Base-by-base conservation (phyloP, 2,888 invertebrate species). In the Timema podura region DNA sequence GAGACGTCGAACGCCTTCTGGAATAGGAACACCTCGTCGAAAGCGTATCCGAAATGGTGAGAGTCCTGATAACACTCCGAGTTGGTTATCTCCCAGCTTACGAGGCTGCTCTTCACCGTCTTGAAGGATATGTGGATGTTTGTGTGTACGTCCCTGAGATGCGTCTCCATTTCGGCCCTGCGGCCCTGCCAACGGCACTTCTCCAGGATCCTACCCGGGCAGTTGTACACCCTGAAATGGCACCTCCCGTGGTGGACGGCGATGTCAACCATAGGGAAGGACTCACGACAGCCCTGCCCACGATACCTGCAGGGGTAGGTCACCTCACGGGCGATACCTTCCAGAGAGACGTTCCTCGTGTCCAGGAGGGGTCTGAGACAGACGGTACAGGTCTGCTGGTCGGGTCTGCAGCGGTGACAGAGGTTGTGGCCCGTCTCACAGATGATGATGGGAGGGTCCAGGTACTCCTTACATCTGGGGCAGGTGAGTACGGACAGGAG, bases 1-100 rank as follows among this genome's bases (percentile, higher is more conserved):
- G 69, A 59, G 16, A 71, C 67, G 67, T 69, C 67, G 66, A 71
- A 71, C 10, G 47, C 9, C 67, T 69, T 68, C 64, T 67, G 51
- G 47, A 69, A 65, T 45, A 71, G 16, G 69, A 71, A 71, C 30
- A 64, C 67, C 48, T 67, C 68, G 5, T 48, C 69, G n/a, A 64
- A 45, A 13, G 69, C 47, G 66, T 45, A 51, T 69, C 64, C 69
- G 64, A 66, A 48, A 45, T 68, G 68, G 48, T n/a, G 61, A 64
- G 49, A 64, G 61, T 64, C 68, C 64, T 30, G 47, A 64, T 64
- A 64, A 64, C 61, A 68, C 48, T 64, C 68, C 11, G 61, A 7
- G 44, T 61, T 15, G 61, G 61, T 44, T 30, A 61, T 13, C 44
- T 61, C 16, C 61, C 61, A 61, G 10, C 10, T 11, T 16, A 45